A percentile compares a stretch with the other conserved stretches of the same genome.
Evolutionary conservation across 2,797 vertebrate genomes (phyloP).

Genomic region (Argyrosomus regius): DNA sequence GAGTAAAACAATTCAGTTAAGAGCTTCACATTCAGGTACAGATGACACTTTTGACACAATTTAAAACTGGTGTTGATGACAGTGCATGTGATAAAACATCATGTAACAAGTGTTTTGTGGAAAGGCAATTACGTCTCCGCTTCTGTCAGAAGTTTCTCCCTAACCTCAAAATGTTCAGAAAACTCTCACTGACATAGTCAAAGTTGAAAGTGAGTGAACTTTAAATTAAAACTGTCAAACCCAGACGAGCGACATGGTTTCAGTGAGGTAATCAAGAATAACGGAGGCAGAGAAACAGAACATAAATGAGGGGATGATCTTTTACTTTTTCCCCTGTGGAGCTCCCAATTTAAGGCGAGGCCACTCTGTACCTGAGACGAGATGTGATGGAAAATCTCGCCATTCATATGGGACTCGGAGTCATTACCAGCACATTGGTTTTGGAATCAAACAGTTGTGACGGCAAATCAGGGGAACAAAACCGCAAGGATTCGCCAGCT

Average conservation of each 20-base stretch:
- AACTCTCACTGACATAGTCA: slow-evolving; percentile 32
- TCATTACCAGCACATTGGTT: slow-evolving; percentile 73
- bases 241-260: slow-evolving; percentile 20
- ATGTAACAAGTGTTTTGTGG: slow-evolving; percentile 20
- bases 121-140: slow-evolving; percentile 31
- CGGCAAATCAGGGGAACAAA: slow-evolving; percentile 69
- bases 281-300: slow-evolving; percentile 37
- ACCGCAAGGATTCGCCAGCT: slow-evolving; percentile 69
- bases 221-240: slow-evolving; percentile 53
- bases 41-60: background rate
- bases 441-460: slow-evolving; percentile 62
- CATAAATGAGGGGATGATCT: slow-evolving; percentile 63
- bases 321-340: slow-evolving; percentile 54
- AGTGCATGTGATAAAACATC: slow-evolving; percentile 7
- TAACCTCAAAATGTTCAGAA: slow-evolving; percentile 29
- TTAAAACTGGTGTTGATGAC: background rate
- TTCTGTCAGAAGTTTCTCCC: slow-evolving; percentile 24
- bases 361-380: slow-evolving; percentile 46
- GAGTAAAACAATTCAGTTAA: background rate
- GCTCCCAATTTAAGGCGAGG: slow-evolving; percentile 49
- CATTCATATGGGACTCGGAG: slow-evolving; percentile 64
- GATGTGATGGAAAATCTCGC: slow-evolving; percentile 64
- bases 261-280: slow-evolving; percentile 63
- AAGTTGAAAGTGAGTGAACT: slow-evolving; percentile 51
- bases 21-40: slow-evolving; percentile 2